phyloP scores from a whole-genome alignment of 1,140 invertebrate genomes.

The Sarcophaga peregrina region DNA sequence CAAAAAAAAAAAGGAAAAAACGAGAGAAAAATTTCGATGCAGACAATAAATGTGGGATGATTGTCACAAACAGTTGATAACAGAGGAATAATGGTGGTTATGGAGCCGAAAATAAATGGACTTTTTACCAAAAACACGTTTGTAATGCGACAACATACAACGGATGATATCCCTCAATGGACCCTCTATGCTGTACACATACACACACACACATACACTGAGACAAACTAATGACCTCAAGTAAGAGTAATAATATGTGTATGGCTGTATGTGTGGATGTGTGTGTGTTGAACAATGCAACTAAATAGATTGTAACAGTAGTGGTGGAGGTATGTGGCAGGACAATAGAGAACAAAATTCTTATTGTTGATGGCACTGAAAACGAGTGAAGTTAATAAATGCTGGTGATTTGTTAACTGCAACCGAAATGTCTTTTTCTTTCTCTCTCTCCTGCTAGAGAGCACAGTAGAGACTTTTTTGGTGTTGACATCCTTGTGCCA shows the following conservation, averaged over 20 bases:
- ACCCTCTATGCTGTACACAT: neutral
- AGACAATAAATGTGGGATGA: conserved; percentile 37
- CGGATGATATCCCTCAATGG: neutral
- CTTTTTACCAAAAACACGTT: conserved; percentile 26
- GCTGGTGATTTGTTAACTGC: conserved; percentile 41
- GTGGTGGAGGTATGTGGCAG: neutral
- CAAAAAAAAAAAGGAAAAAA: neutral
- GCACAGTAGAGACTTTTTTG: too few relatives aligned
- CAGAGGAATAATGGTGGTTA: conserved; percentile 9
- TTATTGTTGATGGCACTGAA: too few relatives aligned
- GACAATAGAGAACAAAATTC: neutral
- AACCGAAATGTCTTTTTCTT: neutral
- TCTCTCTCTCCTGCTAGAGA: too few relatives aligned
- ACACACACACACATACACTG: neutral
- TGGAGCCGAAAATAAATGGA: neutral
- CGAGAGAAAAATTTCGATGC: neutral
- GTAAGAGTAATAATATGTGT: neutral
- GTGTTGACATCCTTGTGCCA: too few relatives aligned
- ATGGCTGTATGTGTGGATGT: neutral
- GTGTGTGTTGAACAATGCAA: neutral
- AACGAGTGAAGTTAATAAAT: conserved; percentile 24
- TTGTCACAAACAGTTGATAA: conserved; percentile 41
- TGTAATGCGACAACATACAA: neutral
- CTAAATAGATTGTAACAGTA: neutral
- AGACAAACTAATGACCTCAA: conserved; percentile 32